These are phyloP conservation scores for Sphecodes monilicornis DNA, from an alignment of 2,888 invertebrate species.

Conservation along the genomic window DNA sequence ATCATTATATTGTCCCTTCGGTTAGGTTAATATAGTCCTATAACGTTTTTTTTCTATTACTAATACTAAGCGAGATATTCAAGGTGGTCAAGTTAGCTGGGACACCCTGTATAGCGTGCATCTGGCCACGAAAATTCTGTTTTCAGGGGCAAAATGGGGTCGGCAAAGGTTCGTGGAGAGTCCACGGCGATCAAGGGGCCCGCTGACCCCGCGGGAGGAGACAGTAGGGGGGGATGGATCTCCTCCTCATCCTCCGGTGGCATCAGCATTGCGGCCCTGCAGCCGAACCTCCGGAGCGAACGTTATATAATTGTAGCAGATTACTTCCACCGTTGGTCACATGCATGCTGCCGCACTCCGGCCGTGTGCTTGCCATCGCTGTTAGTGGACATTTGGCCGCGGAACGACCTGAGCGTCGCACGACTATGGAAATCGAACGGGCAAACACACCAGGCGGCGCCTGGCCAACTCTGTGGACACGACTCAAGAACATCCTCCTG, in stretches of 20 bases:
- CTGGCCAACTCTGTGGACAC: conserved; percentile 63
- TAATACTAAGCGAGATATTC: too few relatives aligned
- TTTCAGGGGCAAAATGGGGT: not conserved
- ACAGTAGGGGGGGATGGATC: conserved; percentile 41
- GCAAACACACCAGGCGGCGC: conserved; percentile 8
- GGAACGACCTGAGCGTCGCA: conserved; percentile 55
- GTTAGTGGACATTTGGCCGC: conserved; percentile 71
- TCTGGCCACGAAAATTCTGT: not conserved
- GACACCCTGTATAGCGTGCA: too few relatives aligned
- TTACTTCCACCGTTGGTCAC: conserved; percentile 71
- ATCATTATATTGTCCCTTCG: too few relatives aligned
- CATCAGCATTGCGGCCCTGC: conserved; percentile 30
- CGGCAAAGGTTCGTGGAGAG: not conserved
- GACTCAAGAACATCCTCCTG: conserved; percentile 62
- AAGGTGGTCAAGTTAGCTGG: too few relatives aligned
- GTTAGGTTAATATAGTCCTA: too few relatives aligned
- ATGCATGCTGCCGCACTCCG: conserved; percentile 62
- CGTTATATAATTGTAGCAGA: conserved; percentile 73
- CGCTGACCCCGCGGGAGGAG: conserved; percentile 31
- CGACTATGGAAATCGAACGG: conserved; percentile 50
- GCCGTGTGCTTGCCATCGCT: conserved; percentile 46
- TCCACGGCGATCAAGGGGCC: conserved; percentile 6
- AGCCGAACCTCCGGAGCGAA: conserved; percentile 47
- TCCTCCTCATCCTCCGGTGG: conserved; percentile 47
- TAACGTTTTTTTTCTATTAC: too few relatives aligned